phyloP scores from a whole-genome alignment of 2,888 invertebrate genomes.

The Branchipolynoe longqiensis region DNA sequence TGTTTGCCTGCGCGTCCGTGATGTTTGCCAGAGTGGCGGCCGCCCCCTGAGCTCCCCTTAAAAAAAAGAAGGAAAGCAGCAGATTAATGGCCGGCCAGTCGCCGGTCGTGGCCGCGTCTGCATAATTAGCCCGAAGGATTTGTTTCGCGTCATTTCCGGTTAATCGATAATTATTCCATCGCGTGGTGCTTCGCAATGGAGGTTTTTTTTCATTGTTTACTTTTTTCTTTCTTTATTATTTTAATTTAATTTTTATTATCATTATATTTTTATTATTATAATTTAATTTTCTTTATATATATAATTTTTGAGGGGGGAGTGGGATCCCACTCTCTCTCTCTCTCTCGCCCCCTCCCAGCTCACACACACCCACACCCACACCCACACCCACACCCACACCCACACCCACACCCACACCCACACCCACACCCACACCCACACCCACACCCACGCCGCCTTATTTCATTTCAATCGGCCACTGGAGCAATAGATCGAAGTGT shows the following conservation, averaged over 20 bases:
- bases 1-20: constrained; percentile 13
- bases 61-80: background rate
- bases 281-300: too few species aligned
- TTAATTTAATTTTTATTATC: too few species aligned
- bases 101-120: background rate
- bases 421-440: background rate
- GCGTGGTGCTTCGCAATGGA: background rate
- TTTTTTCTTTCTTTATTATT: too few species aligned
- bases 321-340: background rate
- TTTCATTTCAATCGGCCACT: constrained; percentile 37
- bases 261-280: too few species aligned
- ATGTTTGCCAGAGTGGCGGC: constrained; percentile 35
- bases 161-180: constrained; percentile 51
- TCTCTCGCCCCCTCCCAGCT: background rate
- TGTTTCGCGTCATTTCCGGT: constrained; percentile 14
- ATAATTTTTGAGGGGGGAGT: too few species aligned
- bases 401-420: background rate
- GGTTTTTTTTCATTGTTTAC: too few species aligned
- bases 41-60: too few species aligned
- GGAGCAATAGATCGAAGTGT: constrained; percentile 38
- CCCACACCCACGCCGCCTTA: background rate
- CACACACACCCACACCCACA: background rate
- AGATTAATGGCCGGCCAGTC: constrained; percentile 24
- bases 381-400: background rate
- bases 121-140: constrained; percentile 46